Evolutionary conservation across 2,113 vertebrate species (phyloP), one percentile per base, ranked within the genome.

Genomic region (Mastomys coucha): DNA sequence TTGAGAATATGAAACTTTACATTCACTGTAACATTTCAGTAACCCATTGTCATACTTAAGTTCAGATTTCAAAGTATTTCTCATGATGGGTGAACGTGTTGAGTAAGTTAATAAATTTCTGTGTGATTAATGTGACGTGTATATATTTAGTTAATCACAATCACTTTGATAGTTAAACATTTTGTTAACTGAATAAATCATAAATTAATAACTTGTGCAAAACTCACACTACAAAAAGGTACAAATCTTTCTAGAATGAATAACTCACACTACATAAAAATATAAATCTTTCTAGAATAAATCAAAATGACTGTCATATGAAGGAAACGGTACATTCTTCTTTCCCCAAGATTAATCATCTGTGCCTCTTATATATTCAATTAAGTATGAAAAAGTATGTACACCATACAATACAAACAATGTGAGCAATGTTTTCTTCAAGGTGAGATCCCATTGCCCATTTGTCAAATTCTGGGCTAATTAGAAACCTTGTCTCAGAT

Each of bases 381-480:
- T 51, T 65, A 26, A 53, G 4, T 81, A 9, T 60, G 63, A 70
- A 70, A 82, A n/a, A 16, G 19, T 42, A 10, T 80, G 17, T 69
- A 31, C 69, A 60, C 22, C 9, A 22, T 26, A 16, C 42, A 9
- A 45, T 63, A 5, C 36, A 82, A 95, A 19, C 11, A 63, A 16
- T 11, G 0, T 0, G 67, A 81, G 1, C 22, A 58, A 28, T 5
- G 5, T 78, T 81, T 87, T 81, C 31, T 17, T 42, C 16, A 77
- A 6, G 20, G 70, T 1, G 14, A 53, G 1, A 3, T 78, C 2
- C 16, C 0, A 5, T 53, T 4, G 3, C 49, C 39, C 14, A 78
- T 28, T 77, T 77, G 13, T 77, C 45, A 77, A 77, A 77, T 77
- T 12, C 45, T 14, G 31, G 13, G 13, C 1, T 26, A 31, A 77